Evolutionary conservation across 1,140 invertebrate genomes (phyloP).

Genomic region (Melipona quadrifasciata): DNA sequence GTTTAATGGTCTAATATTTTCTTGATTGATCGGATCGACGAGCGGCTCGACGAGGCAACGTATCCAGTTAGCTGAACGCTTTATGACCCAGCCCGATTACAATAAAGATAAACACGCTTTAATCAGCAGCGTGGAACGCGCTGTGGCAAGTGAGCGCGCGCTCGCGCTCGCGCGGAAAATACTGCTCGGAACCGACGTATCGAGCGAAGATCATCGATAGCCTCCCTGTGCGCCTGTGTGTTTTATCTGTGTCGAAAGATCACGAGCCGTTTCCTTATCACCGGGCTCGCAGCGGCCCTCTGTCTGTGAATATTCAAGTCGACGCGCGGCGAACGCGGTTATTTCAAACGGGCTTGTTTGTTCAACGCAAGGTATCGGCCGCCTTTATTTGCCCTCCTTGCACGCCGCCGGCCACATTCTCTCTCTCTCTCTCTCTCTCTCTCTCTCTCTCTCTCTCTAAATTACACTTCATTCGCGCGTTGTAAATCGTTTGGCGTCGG

Average conservation of each 20-base stretch:
- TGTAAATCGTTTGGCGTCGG: constrained; percentile 7
- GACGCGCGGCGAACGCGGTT: constrained; percentile 4
- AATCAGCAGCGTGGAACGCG: constrained; percentile 34
- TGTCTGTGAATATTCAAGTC: constrained; percentile 39
- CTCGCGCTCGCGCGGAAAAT: constrained; percentile 25
- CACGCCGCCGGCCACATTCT: neutral
- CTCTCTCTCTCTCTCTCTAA: neutral
- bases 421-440: too few relatives aligned
- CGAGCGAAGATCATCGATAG: constrained; percentile 37
- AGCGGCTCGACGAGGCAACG: constrained; percentile 6
- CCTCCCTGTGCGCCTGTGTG: neutral
- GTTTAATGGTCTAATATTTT: neutral
- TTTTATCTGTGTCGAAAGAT: constrained; percentile 46
- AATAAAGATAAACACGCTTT: constrained; percentile 49
- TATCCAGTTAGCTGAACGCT: constrained; percentile 16
- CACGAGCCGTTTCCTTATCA: constrained; percentile 45
- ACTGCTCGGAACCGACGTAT: constrained; percentile 24
- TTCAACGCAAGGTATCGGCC: constrained; percentile 24
- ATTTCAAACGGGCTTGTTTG: constrained; percentile 38
- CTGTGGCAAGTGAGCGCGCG: neutral
- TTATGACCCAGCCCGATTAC: constrained; percentile 43
- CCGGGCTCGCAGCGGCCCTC: constrained; percentile 19
- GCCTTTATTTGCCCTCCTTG: constrained; percentile 27
- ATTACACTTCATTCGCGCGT: constrained; percentile 38
- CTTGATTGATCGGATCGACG: constrained; percentile 33